A percentile compares a stretch with the other conserved stretches of the same genome.
Evolutionary conservation across 2,888 invertebrate species (phyloP).

Genomic region (Hylaea fasciaria): DNA sequence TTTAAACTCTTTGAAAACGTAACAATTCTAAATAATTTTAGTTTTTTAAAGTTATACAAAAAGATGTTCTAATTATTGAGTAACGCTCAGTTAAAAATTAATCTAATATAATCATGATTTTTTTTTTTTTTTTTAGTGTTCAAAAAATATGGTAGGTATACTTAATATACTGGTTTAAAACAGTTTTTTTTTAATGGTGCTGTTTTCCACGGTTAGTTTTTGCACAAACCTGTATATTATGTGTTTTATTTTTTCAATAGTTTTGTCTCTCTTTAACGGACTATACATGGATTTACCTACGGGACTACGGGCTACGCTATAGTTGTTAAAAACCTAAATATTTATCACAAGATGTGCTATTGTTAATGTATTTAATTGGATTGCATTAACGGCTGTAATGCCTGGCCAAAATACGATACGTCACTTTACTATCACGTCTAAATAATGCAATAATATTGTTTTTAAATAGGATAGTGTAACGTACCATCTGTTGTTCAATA

Average conservation of each 20-base stretch:
- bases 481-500: slow-evolving; percentile 11
- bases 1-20: too few species aligned
- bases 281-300: slow-evolving; percentile 27
- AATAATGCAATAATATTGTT: background rate
- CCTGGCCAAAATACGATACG: background rate
- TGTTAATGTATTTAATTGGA: background rate
- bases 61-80: too few species aligned
- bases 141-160: too few species aligned
- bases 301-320: too few species aligned
- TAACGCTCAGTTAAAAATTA: too few species aligned
- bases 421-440: background rate
- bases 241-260: background rate
- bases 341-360: background rate
- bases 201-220: slow-evolving; percentile 21
- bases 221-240: slow-evolving; percentile 15
- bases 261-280: slow-evolving; percentile 25
- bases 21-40: too few species aligned
- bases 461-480: background rate
- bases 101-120: too few species aligned
- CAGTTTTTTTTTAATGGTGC: slow-evolving; percentile 18
- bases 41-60: too few species aligned
- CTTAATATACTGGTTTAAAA: too few species aligned
- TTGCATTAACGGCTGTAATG: background rate
- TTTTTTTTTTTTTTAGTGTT: too few species aligned
- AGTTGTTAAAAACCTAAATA: slow-evolving; percentile 1